Conservation (phyloP, 1,140 invertebrate genomes). For the Macrobrachium nipponense region DNA sequence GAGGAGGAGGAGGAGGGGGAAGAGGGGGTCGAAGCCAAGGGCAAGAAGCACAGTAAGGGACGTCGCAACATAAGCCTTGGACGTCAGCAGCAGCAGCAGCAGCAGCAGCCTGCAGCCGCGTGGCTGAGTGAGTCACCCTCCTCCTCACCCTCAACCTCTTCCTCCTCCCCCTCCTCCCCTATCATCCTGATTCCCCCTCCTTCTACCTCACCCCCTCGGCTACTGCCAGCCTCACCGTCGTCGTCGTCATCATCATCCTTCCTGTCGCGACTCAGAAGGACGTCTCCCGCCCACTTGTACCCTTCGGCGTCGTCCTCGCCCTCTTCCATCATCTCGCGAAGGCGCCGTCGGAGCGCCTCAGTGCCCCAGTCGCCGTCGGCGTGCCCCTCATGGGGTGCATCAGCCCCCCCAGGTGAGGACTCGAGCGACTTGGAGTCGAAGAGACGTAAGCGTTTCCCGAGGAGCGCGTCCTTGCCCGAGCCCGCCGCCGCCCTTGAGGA, state of each 20-base stretch:
- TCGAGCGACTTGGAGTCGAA: background rate
- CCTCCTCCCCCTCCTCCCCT: slow-evolving; percentile 21
- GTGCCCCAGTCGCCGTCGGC: slow-evolving; percentile 40
- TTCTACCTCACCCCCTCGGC: no score
- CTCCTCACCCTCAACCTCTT: background rate
- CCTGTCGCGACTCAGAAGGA: background rate
- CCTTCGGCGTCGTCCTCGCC: no score
- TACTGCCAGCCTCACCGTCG: no score
- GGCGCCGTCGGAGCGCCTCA: slow-evolving; percentile 44
- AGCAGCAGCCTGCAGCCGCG: slow-evolving; percentile 13
- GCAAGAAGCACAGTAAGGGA: no score
- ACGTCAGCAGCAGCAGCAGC: background rate
- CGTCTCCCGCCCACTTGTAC: background rate
- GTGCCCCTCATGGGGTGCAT: slow-evolving; percentile 11
- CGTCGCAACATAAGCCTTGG: no score
- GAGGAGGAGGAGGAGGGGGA: no score
- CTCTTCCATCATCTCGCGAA: background rate
- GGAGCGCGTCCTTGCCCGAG: slow-evolving; percentile 40
- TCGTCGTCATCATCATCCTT: no score
- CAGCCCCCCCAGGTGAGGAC: background rate
- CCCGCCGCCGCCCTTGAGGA: background rate
- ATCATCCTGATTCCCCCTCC: background rate
- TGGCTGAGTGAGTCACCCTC: slow-evolving; percentile 20
- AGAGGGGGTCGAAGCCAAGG: no score
- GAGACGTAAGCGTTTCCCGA: slow-evolving; percentile 10